phyloP scores from a whole-genome alignment of 1,140 invertebrate genomes.

The Aphidius ervi region DNA sequence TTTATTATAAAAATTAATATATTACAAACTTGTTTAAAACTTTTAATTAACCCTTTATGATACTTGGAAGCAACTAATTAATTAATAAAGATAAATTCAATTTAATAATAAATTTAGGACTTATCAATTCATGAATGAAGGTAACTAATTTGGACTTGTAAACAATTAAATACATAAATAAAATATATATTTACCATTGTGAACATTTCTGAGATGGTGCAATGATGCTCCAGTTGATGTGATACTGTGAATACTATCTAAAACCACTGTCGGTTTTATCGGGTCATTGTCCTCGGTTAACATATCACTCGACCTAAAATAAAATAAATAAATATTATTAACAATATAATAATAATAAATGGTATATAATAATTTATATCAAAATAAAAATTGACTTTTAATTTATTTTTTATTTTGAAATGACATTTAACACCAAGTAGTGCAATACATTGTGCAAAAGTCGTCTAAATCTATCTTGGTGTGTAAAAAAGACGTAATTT shows the following conservation, averaged over 20 bases:
- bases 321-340: slow-evolving; percentile 1
- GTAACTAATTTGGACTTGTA: too few relatives aligned
- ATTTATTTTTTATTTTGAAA: neutral
- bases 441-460: slow-evolving; percentile 9
- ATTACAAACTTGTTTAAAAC: too few relatives aligned
- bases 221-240: slow-evolving; percentile 47
- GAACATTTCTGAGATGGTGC: slow-evolving; percentile 44
- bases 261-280: slow-evolving; percentile 51
- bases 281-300: slow-evolving; percentile 54
- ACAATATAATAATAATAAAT: neutral
- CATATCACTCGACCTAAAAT: slow-evolving; percentile 49
- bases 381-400: neutral
- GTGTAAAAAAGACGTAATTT: slow-evolving; percentile 12
- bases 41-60: too few relatives aligned
- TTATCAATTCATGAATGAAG: too few relatives aligned
- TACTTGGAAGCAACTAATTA: too few relatives aligned
- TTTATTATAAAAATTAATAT: too few relatives aligned
- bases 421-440: slow-evolving; percentile 6
- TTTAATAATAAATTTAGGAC: too few relatives aligned
- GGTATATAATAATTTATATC: neutral
- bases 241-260: slow-evolving; percentile 52
- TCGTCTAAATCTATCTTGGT: slow-evolving; percentile 10
- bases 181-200: slow-evolving; percentile 42
- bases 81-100: too few relatives aligned
- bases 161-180: too few relatives aligned